Conservation (phyloP, 2,888 invertebrate genomes). For the Meganola albula region DNA sequence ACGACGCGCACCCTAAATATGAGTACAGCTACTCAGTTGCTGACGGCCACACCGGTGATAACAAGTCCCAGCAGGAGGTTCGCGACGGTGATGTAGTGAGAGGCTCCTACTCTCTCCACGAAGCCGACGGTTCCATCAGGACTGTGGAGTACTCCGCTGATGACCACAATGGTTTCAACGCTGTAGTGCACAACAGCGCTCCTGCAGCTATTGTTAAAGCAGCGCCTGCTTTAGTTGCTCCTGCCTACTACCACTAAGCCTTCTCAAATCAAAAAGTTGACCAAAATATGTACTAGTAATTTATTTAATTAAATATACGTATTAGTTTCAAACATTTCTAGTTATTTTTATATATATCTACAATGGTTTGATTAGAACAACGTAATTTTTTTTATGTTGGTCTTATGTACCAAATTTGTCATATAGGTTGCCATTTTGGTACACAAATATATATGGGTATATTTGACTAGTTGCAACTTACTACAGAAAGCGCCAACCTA, state of each 20-base stretch:
- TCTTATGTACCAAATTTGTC: too few relatives aligned
- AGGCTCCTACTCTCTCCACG: slow-evolving; percentile 65
- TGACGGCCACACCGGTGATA: slow-evolving; percentile 71
- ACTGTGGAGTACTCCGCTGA: slow-evolving; percentile 70
- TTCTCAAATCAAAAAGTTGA: too few relatives aligned
- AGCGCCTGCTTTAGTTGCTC: slow-evolving; percentile 24
- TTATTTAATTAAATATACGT: slow-evolving; percentile 1
- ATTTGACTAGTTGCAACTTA: too few relatives aligned
- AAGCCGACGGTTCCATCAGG: slow-evolving; percentile 69
- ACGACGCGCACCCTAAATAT: slow-evolving; percentile 48
- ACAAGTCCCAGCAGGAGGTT: slow-evolving; percentile 67
- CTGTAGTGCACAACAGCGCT: slow-evolving; percentile 46
- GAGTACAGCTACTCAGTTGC: slow-evolving; percentile 72
- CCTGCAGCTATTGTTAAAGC: slow-evolving; percentile 35
- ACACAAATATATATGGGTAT: too few relatives aligned
- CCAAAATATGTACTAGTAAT: slow-evolving; percentile 7
- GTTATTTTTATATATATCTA: too few relatives aligned
- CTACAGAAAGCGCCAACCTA: too few relatives aligned
- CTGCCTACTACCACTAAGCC: slow-evolving; percentile 39
- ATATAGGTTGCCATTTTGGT: too few relatives aligned
- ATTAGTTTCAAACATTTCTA: too few relatives aligned
- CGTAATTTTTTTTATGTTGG: too few relatives aligned
- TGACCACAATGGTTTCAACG: slow-evolving; percentile 63
- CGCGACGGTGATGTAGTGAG: slow-evolving; percentile 68
- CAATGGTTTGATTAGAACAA: too few relatives aligned